phyloP scores from a whole-genome alignment of 2,113 vertebrate species.

The Hemibagrus wyckioides region DNA sequence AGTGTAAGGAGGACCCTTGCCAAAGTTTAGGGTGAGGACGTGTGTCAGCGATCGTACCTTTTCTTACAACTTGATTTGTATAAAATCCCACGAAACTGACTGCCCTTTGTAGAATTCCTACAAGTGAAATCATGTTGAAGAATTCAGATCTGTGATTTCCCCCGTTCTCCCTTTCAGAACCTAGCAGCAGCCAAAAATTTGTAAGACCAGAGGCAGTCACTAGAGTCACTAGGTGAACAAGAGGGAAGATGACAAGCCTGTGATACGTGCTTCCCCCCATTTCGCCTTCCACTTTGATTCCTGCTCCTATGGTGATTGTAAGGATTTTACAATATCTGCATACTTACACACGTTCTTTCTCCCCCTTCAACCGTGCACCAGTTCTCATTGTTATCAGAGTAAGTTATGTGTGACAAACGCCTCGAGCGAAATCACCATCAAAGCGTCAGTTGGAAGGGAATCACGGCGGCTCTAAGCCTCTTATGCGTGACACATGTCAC shows the following conservation, averaged over 20 bases:
- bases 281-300: constrained; percentile 82
- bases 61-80: background rate
- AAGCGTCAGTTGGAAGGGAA: constrained; percentile 77
- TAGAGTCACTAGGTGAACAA: constrained; percentile 74
- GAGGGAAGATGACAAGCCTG: constrained; percentile 77
- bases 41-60: background rate
- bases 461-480: constrained; percentile 80
- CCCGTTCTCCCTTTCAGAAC: constrained; percentile 3
- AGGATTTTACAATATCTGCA: constrained; percentile 79
- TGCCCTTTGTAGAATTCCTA: background rate
- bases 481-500: constrained; percentile 78
- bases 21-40: background rate
- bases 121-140: background rate
- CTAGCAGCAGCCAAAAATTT: constrained; percentile 36
- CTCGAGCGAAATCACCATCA: constrained; percentile 80
- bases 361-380: constrained; percentile 68
- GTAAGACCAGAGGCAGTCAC: constrained; percentile 64
- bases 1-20: background rate
- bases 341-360: constrained; percentile 69
- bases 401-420: constrained; percentile 85
- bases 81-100: background rate
- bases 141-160: constrained; percentile 1
- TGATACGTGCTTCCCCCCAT: constrained; percentile 75
- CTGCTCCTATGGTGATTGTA: constrained; percentile 81
- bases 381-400: constrained; percentile 85